Conservation (phyloP, 2,113 vertebrate genomes). For the Lepus europaeus region DNA sequence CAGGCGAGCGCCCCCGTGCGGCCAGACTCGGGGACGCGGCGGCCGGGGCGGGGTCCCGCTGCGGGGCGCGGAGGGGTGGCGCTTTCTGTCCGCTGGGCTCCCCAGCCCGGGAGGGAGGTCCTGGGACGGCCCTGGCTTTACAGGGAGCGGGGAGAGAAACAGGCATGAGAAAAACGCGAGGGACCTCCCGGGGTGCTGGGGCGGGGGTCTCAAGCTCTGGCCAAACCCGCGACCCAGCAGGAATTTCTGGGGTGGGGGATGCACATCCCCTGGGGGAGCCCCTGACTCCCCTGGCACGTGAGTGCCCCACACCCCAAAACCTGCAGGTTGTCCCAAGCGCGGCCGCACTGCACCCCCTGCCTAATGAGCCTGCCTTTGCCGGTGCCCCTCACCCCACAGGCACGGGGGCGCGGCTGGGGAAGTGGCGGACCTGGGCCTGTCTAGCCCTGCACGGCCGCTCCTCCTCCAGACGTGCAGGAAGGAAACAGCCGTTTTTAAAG, state of each 20-base stretch:
- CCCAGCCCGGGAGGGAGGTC: neutral
- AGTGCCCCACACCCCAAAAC: fast-evolving
- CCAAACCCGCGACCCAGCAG: neutral
- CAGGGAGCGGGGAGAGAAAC: neutral
- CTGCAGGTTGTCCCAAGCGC: too few relatives aligned
- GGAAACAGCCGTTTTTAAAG: slow-evolving; percentile 16
- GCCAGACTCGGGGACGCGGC: neutral
- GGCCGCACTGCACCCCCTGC: too few relatives aligned
- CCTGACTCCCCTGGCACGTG: neutral
- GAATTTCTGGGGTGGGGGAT: neutral
- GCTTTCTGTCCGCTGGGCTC: too few relatives aligned
- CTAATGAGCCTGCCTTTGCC: neutral
- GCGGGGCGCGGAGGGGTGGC: neutral
- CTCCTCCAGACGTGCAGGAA: neutral
- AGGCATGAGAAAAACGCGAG: too few relatives aligned
- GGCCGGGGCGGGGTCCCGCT: neutral
- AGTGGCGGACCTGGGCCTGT: neutral
- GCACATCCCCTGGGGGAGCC: neutral
- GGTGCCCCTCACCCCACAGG: neutral
- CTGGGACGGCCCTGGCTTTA: fast-evolving
- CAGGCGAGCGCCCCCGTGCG: neutral
- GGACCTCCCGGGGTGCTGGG: neutral
- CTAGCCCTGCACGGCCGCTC: neutral
- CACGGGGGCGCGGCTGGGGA: neutral
- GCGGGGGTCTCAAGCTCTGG: neutral